Percentiles rank a stretch among this genome's conserved stretches.
phyloP scores from a whole-genome alignment of 2,888 invertebrate species.

The Norana najaformis region DNA sequence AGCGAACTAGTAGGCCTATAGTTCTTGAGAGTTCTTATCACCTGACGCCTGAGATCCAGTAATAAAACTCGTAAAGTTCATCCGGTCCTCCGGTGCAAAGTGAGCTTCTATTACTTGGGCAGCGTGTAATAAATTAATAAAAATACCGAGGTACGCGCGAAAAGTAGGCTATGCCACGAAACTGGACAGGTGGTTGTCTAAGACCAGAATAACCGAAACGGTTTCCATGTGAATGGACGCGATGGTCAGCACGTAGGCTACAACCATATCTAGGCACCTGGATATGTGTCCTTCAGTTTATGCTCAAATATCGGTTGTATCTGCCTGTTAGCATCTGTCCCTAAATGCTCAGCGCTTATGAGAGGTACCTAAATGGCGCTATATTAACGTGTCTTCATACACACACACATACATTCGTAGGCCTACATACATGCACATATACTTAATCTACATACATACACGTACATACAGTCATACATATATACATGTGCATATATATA shows the following conservation, averaged over 20 bases:
- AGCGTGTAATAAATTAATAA: neutral
- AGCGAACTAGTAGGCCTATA: no score
- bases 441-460: no score
- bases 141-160: neutral
- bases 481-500: neutral
- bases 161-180: neutral
- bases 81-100: neutral
- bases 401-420: neutral
- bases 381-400: no score
- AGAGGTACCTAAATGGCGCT: no score
- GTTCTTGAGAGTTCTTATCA: neutral
- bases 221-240: neutral
- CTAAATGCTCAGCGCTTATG: no score
- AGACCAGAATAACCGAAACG: neutral
- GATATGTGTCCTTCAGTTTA: no score
- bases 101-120: neutral
- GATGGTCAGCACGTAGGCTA: neutral
- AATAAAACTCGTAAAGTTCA: conserved; percentile 10
- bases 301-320: no score
- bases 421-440: no score
- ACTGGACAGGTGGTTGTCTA: neutral
- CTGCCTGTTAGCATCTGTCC: no score
- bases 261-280: no score
- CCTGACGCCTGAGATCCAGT: neutral
- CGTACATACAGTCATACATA: neutral